Percentiles rank a stretch among this genome's conserved stretches.
Conservation (phyloP, 1,140 invertebrate genomes). For the Nephila pilipes region DNA sequence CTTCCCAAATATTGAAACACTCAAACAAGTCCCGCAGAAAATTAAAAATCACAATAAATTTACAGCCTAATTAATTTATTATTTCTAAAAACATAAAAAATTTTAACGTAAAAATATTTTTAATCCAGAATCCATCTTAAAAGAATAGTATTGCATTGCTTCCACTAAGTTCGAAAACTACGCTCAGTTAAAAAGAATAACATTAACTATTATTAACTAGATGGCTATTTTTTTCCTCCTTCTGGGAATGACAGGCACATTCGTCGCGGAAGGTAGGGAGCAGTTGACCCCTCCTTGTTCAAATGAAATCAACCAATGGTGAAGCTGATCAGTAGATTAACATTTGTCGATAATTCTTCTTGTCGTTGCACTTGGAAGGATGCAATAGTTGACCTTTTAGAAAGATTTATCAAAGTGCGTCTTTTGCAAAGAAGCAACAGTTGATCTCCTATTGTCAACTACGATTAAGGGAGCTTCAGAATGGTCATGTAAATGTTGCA, state of each 20-base stretch:
- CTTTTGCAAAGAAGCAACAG: neutral
- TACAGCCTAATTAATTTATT: too few species aligned
- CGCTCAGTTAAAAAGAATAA: neutral
- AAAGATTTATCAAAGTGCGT: neutral
- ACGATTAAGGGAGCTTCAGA: neutral
- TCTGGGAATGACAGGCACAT: neutral
- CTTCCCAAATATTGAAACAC: too few species aligned
- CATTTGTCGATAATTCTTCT: conserved; percentile 45
- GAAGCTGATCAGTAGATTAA: conserved; percentile 41
- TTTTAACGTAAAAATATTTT: too few species aligned
- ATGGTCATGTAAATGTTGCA: too few species aligned
- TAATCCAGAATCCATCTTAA: too few species aligned
- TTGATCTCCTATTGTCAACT: neutral
- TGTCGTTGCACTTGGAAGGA: neutral
- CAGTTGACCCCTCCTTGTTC: conserved; percentile 61
- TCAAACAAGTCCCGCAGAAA: too few species aligned
- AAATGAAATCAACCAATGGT: conserved; percentile 52
- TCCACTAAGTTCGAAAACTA: neutral
- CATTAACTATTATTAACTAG: neutral
- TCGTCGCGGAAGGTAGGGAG: neutral
- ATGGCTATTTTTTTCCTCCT: neutral
- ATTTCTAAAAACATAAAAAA: too few species aligned
- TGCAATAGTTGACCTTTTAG: neutral
- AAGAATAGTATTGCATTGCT: too few species aligned
- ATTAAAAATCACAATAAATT: too few species aligned